Conservation (phyloP, 2,113 vertebrate species). For the Sciurus niger region DNA sequence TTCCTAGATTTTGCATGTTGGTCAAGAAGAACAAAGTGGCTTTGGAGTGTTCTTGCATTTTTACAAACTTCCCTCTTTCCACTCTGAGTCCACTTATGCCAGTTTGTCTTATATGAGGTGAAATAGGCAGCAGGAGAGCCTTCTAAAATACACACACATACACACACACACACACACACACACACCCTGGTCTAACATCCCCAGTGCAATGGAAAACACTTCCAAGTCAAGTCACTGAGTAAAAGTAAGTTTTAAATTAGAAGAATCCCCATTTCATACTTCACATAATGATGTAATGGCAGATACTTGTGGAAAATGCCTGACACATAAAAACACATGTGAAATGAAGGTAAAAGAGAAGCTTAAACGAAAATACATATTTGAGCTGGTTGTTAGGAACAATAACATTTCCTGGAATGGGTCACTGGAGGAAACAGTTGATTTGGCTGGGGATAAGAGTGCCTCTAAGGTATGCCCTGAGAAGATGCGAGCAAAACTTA, state of each 20-base stretch:
- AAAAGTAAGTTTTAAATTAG: constrained; percentile 77
- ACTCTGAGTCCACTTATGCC: background rate
- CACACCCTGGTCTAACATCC: constrained; percentile 49
- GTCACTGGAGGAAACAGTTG: constrained; percentile 65
- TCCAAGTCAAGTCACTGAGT: constrained; percentile 33
- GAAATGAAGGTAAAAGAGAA: constrained; percentile 70
- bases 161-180: constrained; percentile 8
- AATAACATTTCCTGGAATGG: constrained; percentile 62
- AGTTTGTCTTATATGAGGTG: constrained; percentile 30
- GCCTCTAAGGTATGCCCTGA: constrained; percentile 69
- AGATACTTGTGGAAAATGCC: constrained; percentile 71
- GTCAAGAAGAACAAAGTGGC: background rate
- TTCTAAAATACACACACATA: background rate
- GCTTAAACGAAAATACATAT: constrained; percentile 75
- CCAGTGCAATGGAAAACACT: constrained; percentile 30
- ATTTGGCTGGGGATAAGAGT: constrained; percentile 64
- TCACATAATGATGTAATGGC: constrained; percentile 1
- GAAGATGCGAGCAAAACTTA: constrained; percentile 66
- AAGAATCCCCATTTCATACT: constrained; percentile 47
- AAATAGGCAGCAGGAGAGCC: constrained; percentile 27
- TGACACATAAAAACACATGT: constrained; percentile 9
- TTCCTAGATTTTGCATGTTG: background rate
- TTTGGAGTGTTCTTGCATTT: background rate
- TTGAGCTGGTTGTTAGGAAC: constrained; percentile 67
- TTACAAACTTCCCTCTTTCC: background rate